Evolutionary conservation across 2,797 vertebrate species (phyloP), one percentile per base, ranked within the genome.

Genomic region (Aselliscus stoliczkanus): DNA sequence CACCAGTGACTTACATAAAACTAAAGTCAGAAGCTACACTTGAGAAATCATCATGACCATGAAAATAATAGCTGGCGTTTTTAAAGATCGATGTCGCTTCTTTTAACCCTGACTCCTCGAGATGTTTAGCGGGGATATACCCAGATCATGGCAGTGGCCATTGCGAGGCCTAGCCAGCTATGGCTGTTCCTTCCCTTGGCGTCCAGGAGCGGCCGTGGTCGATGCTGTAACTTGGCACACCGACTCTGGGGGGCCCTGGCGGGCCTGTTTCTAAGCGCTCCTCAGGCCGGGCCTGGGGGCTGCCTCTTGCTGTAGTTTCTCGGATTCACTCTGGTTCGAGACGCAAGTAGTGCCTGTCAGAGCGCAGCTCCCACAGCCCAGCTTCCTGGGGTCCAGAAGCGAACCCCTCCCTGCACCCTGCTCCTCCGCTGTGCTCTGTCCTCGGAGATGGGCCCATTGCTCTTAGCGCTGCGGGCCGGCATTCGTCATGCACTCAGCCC

Each of bases 381-480:
- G 20, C 21, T 64, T 37, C 56, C 69, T 54, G 27, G 27, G 13
- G 17, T 62, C 58, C 27, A 7, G 29, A 52, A 44, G 84, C 21
- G 9, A 56, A 17, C 34, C 25, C 2, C 62, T 31, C 62, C 17
- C 42, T 1, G 6, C 42, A 25, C 5, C 3, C 67, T 69, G 1
- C 52, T 31, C 27, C 47, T 67, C 23, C 21, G 1, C 7, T 23
- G 15, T 65, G 60, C 69, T n/a, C 80, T 82, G 44, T 44, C 29
- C 42, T 44, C 0, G 47, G 42, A 27, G 47, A 5, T 23, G 20
- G 31, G 34, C 31, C 70, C 18, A 0, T 64, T 64, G 37, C 3
- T 37, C 14, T 9, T 39, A 7, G 23, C 4, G 44, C 10, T 39
- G 0, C 31, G 4, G 7, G 6, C 2, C 34, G n/a, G n/a, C 15